Base-by-base conservation (phyloP, 2,113 vertebrate species). In the Probosciger aterrimus region DNA sequence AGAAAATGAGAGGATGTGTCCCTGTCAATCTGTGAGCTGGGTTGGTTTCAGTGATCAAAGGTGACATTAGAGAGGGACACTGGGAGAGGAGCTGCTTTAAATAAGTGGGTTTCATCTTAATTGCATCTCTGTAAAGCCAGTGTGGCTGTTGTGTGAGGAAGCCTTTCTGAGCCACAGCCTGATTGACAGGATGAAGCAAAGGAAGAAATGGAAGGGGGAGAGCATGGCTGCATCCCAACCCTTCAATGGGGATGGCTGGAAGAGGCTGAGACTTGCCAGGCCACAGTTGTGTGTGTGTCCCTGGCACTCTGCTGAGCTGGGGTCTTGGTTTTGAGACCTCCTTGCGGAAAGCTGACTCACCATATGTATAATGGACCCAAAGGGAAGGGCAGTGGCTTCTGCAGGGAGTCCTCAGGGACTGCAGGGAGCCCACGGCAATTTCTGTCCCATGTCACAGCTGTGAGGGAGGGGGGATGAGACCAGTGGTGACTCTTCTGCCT, bases 71-170 rank as follows among this genome's bases (percentile, higher is more conserved):
- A 90, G 75, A 8, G 2, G 52, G 55, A n/a, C 83, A 60, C 35
- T 87, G 88, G 24, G 79, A 89, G 82, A 95, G 37, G 14, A 97
- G 57, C 65, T 0, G 69, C 94, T 94, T 95, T 94, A 94, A 97
- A 91, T 91, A 85, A 92, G 71, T 82, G 87, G 59, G 57, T 90
- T 94, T 93, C 90, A 89, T 96, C 93, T 94, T 93, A 95, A 93
- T 91, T 93, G 76, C 83, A 86, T 96, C 84, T 88, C 78, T 88
- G 83, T 73, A 95, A 94, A 86, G 77, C 80, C 86, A 88, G 63
- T 24, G 46, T 70, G 65, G 76, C 70, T 81, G 86, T 79, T 90
- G 62, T 80, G 59, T 4, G 37, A 81, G 59, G 76, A 92, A 90
- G 73, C 55, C 49, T 82, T 88, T 90, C 41, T 76, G 43, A 90